phyloP scores from a whole-genome alignment of 2,888 invertebrate genomes.

The Pollenia angustigena region DNA sequence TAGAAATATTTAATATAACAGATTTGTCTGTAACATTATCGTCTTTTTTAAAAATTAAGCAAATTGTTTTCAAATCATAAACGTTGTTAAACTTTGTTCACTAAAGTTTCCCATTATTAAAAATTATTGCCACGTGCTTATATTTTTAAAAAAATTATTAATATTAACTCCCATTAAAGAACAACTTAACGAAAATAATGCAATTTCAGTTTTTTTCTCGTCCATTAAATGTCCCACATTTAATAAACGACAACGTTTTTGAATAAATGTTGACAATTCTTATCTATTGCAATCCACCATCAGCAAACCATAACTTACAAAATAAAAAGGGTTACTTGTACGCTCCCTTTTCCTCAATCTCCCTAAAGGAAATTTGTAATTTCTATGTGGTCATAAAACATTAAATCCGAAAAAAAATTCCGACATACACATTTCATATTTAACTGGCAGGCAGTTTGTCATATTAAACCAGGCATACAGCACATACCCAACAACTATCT shows the following conservation, averaged over 20 bases:
- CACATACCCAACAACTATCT: neutral
- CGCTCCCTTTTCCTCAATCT: neutral
- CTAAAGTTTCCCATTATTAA: too few relatives aligned
- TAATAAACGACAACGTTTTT: conserved; percentile 14
- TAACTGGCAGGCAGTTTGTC: conserved; percentile 61
- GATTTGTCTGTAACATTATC: too few relatives aligned
- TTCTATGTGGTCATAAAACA: conserved; percentile 61
- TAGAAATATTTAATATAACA: too few relatives aligned
- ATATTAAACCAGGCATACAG: conserved; percentile 48
- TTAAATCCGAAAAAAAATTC: conserved; percentile 39
- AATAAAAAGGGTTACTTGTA: conserved; percentile 19
- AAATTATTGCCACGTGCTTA: too few relatives aligned
- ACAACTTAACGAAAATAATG: conserved; percentile 17
- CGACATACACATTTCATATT: conserved; percentile 49
- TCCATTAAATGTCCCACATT: conserved; percentile 60
- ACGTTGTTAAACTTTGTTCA: too few relatives aligned
- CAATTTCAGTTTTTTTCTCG: conserved; percentile 32
- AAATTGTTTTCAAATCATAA: too few relatives aligned
- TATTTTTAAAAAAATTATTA: too few relatives aligned
- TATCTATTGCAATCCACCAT: conserved; percentile 53
- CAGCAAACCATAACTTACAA: conserved; percentile 33
- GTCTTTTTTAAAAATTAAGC: too few relatives aligned
- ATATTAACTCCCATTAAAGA: too few relatives aligned
- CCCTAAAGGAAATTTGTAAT: conserved; percentile 61
- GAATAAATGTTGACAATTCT: conserved; percentile 68